phyloP scores from a whole-genome alignment of 2,888 invertebrate species.

The Epinotia bilunana region DNA sequence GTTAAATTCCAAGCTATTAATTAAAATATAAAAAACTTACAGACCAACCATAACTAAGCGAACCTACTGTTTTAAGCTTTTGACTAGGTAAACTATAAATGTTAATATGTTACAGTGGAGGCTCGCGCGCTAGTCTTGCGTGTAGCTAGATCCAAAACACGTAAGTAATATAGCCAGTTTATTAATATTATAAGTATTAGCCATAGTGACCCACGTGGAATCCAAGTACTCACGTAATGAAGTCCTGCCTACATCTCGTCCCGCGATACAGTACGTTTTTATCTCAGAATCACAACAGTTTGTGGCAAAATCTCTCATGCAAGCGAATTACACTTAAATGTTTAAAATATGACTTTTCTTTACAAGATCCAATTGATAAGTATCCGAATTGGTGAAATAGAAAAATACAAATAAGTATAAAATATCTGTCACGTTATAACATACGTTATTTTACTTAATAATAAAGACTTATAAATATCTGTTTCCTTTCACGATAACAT shows the following conservation, averaged over 20 bases:
- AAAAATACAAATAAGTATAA: neutral
- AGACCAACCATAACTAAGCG: too few species aligned
- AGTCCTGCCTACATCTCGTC: neutral
- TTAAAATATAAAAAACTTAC: too few species aligned
- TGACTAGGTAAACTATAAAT: neutral
- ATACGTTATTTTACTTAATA: too few species aligned
- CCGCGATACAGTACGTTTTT: neutral
- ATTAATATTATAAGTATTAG: neutral
- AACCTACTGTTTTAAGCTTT: neutral
- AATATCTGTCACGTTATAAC: too few species aligned
- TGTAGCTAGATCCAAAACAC: conserved; percentile 31
- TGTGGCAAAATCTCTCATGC: too few species aligned
- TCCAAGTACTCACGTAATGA: too few species aligned
- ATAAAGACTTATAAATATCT: too few species aligned
- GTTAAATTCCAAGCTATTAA: too few species aligned
- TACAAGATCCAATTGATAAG: neutral
- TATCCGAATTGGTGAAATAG: neutral
- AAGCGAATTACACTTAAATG: too few species aligned
- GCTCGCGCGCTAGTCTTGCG: conserved; percentile 50
- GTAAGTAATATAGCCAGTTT: conserved; percentile 47
- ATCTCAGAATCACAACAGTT: too few species aligned
- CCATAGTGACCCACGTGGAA: neutral
- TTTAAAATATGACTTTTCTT: too few species aligned
- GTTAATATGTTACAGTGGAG: conserved; percentile 56
- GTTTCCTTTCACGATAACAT: too few species aligned